These are phyloP conservation scores for Cephalotes varians DNA, from an alignment of 2,888 invertebrate species.

Conservation along the genomic window DNA sequence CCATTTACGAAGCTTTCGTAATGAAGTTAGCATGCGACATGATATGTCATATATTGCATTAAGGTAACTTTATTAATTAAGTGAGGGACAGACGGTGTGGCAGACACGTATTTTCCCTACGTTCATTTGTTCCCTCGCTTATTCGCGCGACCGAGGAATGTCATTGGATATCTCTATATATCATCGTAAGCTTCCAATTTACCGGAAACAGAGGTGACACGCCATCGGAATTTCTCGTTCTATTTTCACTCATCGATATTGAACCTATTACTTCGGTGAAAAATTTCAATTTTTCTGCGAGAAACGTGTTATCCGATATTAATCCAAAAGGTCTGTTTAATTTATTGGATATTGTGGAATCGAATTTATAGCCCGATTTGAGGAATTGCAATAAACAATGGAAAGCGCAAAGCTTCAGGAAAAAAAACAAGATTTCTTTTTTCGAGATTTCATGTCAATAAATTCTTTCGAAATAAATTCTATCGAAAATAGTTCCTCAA, in stretches of 20 bases:
- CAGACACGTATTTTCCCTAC: constrained; percentile 45
- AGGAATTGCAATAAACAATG: background rate
- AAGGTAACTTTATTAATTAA: constrained; percentile 75
- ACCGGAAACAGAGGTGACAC: constrained; percentile 59
- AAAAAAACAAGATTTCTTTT: background rate
- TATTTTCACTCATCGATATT: constrained; percentile 17
- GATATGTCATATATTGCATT: constrained; percentile 70
- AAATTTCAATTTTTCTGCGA: constrained; percentile 39
- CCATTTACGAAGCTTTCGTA: constrained; percentile 66
- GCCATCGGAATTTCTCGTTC: constrained; percentile 71
- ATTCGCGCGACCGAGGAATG: constrained; percentile 13
- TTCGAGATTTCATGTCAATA: background rate
- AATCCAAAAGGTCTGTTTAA: background rate
- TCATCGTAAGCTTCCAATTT: constrained; percentile 49
- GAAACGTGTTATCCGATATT: constrained; percentile 9
- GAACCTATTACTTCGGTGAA: constrained; percentile 25
- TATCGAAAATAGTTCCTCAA: background rate
- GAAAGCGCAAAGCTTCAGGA: background rate
- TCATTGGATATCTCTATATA: constrained; percentile 51
- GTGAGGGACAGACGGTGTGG: constrained; percentile 20
- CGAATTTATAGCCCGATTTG: background rate
- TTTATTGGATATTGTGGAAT: background rate
- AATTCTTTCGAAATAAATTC: background rate
- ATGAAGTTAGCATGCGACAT: constrained; percentile 51
- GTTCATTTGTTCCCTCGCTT: constrained; percentile 35